A percentile compares a stretch with the other conserved stretches of the same genome.
phyloP scores from a whole-genome alignment of 2,113 vertebrate species.

The Hiodon alosoides region DNA sequence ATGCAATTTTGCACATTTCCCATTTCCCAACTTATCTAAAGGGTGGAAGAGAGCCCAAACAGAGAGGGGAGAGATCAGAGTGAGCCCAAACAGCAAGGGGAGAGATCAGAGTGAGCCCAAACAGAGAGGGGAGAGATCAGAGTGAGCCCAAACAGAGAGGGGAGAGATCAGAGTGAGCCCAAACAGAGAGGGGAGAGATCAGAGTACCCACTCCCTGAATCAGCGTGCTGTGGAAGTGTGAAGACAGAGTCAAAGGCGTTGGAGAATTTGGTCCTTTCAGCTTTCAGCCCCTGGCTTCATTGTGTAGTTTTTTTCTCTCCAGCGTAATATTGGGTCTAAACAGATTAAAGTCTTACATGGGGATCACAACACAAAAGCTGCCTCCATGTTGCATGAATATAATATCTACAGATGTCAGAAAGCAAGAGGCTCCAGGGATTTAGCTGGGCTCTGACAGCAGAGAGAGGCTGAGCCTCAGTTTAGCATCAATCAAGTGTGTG shows the following conservation, averaged over 20 bases:
- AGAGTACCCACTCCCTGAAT: neutral
- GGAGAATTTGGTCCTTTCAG: slow-evolving; percentile 39
- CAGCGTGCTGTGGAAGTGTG: slow-evolving; percentile 20
- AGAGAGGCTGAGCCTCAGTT: slow-evolving; percentile 64
- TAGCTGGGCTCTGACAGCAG: slow-evolving; percentile 60
- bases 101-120: no score
- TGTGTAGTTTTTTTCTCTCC: slow-evolving; percentile 45
- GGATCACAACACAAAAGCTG: slow-evolving; percentile 61
- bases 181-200: neutral
- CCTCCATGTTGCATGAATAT: slow-evolving; percentile 48
- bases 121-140: no score
- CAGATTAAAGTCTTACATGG: slow-evolving; percentile 64
- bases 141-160: neutral
- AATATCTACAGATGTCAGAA: slow-evolving; percentile 62
- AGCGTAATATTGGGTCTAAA: slow-evolving; percentile 60
- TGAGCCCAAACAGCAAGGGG: neutral
- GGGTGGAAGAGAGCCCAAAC: neutral
- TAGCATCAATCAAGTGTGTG: slow-evolving; percentile 64
- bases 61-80: neutral
- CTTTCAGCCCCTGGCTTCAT: slow-evolving; percentile 43
- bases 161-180: neutral
- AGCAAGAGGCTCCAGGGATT: slow-evolving; percentile 58
- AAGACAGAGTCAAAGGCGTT: slow-evolving; percentile 28
- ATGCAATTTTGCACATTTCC: neutral
- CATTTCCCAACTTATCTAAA: neutral